Base-by-base conservation (phyloP, 2,113 vertebrate species). In the Ahaetulla prasina region DNA sequence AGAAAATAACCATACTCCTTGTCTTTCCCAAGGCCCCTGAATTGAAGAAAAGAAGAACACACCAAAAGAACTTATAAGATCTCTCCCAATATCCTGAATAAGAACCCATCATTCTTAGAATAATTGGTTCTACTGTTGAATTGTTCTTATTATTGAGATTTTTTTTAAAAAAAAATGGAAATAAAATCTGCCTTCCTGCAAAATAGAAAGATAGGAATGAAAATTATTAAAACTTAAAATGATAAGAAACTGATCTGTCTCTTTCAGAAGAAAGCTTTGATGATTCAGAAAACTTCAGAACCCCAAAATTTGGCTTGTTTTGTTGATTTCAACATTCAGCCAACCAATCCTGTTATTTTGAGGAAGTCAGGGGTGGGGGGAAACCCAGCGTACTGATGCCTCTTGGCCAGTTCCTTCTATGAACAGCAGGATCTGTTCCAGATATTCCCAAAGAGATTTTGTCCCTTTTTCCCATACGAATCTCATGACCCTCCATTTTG, bases 401-500 rank as follows among this genome's bases (percentile, higher is more conserved):
- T 63, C 47, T 68, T 35, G 30, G 30, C 27, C 39, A 20, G 39
- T 45, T 27, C 3, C 74, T 85, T 54, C 50, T 54, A 12, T 3
- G 45, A 35, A 11, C 22, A 49, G 52, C 35, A 22, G 22, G 14
- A 11, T 45, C 7, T 47, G 53, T n/a, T 60, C 20, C 68, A 63
- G 86, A 22, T 91, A 43, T 20, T 85, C 23, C 27, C 8, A n/a
- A 91, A 80, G 2, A 30, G 74, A n/a, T 55, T 12, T n/a, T n/a
- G n/a, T 54, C 47, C 0, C 30, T 25, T 85, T 80, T 85, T 60
- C 90, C 92, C 91, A 68, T 30, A 94, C 47, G 87, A 88, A 89
- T 91, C 93, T 20, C 93, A 91, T 50, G 53, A 85, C 53, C 30
- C 57, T 57, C 92, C 91, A 87, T 93, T 95, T 89, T 80, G 89